These are phyloP conservation scores for Pachyrhynchus sulphureomaculatus DNA, from an alignment of 1,140 invertebrate genomes.

Conservation along the genomic window DNA sequence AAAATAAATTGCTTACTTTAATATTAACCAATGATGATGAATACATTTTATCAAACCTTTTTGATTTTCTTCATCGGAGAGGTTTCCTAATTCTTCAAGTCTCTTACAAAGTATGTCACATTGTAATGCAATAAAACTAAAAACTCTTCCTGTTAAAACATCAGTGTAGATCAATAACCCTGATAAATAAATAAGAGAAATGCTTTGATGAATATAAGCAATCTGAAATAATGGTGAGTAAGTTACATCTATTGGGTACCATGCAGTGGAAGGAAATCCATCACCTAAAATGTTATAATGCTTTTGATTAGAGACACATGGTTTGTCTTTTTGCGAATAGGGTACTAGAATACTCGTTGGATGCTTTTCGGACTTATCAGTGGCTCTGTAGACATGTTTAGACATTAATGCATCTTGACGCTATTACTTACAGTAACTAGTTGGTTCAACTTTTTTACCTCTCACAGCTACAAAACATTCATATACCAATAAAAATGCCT, in stretches of 20 bases:
- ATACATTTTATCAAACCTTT: background rate
- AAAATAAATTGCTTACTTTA: slow-evolving; percentile 7
- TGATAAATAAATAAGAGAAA: slow-evolving; percentile 3
- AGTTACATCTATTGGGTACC: slow-evolving; percentile 16
- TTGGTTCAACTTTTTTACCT: too few relatives aligned
- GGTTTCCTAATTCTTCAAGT: background rate
- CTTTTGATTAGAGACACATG: too few relatives aligned
- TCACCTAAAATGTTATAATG: too few relatives aligned
- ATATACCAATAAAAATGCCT: too few relatives aligned
- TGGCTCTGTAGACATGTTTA: too few relatives aligned
- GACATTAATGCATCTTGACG: too few relatives aligned
- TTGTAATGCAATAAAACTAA: slow-evolving; percentile 12
- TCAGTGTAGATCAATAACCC: slow-evolving; percentile 1
- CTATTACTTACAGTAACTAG: too few relatives aligned
- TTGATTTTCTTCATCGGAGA: background rate
- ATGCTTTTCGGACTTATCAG: too few relatives aligned
- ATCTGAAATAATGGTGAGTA: background rate
- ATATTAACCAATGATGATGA: slow-evolving; percentile 4
- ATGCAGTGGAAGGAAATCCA: slow-evolving; percentile 2
- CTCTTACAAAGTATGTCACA: slow-evolving; percentile 14
- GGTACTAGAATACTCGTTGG: too few relatives aligned
- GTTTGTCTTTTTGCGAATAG: too few relatives aligned
- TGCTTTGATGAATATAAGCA: slow-evolving; percentile 16
- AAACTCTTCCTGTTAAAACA: background rate
- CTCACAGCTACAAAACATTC: too few relatives aligned